A percentile compares a stretch with the other conserved stretches of the same genome.
Evolutionary conservation across 1,140 invertebrate genomes (phyloP).

Genomic region (Harpegnathos saltator): DNA sequence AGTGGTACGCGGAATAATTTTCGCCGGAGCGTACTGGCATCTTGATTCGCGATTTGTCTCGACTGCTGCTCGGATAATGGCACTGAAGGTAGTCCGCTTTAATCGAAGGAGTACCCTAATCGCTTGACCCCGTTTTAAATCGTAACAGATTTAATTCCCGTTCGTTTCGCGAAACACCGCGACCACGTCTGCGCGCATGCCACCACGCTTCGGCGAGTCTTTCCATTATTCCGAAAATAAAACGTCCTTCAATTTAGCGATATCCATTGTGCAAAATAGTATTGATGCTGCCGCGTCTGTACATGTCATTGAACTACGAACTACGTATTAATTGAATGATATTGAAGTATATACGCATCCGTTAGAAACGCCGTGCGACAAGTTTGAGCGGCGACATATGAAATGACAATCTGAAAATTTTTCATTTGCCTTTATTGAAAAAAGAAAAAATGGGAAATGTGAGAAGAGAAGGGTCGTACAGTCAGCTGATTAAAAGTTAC

Average conservation of each 20-base stretch:
- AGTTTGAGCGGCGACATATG: not conserved
- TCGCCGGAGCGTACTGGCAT: not conserved
- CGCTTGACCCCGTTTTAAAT: slow-evolving; percentile 57
- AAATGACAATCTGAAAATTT: not conserved
- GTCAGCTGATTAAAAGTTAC: too few relatives aligned
- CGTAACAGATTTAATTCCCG: slow-evolving; percentile 11
- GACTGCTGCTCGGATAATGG: slow-evolving; percentile 27
- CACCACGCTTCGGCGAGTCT: slow-evolving; percentile 6
- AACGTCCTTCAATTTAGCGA: slow-evolving; percentile 40
- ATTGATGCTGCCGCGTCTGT: not conserved
- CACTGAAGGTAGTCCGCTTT: not conserved
- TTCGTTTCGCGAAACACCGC: not conserved
- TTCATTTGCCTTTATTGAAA: not conserved
- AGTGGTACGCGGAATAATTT: slow-evolving; percentile 15
- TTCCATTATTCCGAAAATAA: slow-evolving; percentile 51
- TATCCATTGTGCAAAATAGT: slow-evolving; percentile 32
- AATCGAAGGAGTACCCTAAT: slow-evolving; percentile 19
- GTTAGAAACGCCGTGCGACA: not conserved
- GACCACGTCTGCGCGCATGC: not conserved
- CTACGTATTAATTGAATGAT: slow-evolving; percentile 66
- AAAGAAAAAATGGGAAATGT: not conserved
- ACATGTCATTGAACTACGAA: too few relatives aligned
- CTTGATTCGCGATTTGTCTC: slow-evolving; percentile 28
- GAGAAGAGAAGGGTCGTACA: too few relatives aligned
- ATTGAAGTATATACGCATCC: slow-evolving; percentile 18